Percentiles rank a stretch among this genome's conserved stretches.
Conservation (phyloP, 2,888 invertebrate genomes). For the Clanis bilineata region DNA sequence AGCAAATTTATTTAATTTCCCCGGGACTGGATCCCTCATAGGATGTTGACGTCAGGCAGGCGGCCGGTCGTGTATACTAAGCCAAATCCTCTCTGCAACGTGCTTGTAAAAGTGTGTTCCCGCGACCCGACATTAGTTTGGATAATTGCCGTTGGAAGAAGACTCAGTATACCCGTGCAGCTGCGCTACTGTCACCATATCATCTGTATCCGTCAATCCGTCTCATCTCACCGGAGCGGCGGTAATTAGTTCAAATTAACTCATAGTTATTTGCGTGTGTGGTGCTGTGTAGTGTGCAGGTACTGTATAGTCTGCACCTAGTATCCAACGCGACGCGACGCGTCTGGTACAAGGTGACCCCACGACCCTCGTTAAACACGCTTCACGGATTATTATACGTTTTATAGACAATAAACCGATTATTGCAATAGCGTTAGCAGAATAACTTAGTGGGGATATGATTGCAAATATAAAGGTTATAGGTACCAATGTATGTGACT, state of each 20-base stretch:
- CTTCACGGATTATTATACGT: background rate
- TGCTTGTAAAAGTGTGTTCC: too few species aligned
- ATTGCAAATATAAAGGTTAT: too few species aligned
- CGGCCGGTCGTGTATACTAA: too few species aligned
- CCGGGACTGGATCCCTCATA: too few species aligned
- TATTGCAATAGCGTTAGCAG: background rate
- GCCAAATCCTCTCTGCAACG: too few species aligned
- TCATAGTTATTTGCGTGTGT: slow-evolving; percentile 13
- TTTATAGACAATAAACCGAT: background rate
- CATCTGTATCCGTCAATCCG: slow-evolving; percentile 6
- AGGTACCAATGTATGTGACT: too few species aligned
- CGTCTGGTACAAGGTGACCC: slow-evolving; percentile 15
- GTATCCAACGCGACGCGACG: background rate
- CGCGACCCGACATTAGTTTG: background rate
- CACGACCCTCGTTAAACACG: background rate
- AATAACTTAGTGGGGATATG: too few species aligned
- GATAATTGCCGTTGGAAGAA: too few species aligned
- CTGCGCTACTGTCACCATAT: background rate
- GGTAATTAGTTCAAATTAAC: slow-evolving; percentile 17
- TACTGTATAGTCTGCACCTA: background rate
- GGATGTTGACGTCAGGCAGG: too few species aligned
- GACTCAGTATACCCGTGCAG: too few species aligned
- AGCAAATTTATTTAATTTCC: too few species aligned
- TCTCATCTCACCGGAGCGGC: background rate
- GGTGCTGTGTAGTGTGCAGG: background rate